Evolutionary conservation across 2,888 invertebrate genomes (phyloP), one percentile per base, ranked within the genome.

Genomic region (Volucella inanis): DNA sequence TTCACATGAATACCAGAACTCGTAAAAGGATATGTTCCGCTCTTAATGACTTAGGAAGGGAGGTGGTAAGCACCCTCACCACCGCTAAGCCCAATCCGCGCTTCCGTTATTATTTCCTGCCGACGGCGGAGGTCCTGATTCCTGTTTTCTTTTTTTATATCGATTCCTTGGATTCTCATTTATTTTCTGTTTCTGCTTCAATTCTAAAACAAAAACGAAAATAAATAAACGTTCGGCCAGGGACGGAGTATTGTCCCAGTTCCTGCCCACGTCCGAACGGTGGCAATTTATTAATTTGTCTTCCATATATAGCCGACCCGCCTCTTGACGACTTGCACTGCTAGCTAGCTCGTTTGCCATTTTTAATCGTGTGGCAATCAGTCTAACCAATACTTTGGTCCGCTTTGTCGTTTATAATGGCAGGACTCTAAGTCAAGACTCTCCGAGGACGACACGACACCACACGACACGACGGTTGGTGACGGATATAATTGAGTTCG

Each of bases 391-490:
- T 82, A 62, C 62, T 78, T 71, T 14, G 43, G 18, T 65, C 45
- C 59, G 67, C 55, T 78, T 71, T 78, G 78, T 78, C 67, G 72
- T 74, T 78, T 64, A 65, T 83, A 83, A 83, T 83, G 82, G 72
- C 72, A 78, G 78, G 78, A 78, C 72, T 77, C 78, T 22, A 62
- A 74, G 31, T 31, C 31, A 6, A 31, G 72, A 68, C 41, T 62
- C 54, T 8, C 4, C 22, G 39, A 50, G 75, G 57, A 70, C 68
- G 6, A 31, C 31, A 31, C 31, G 6, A 31, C 0, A 62, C 57
- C 50, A 39, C 64, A 57, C 15, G 14, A 10, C 18, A 18, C 43
- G 45, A 52, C 55, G 61, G 1, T 31, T 6, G 31, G 31, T 31
- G 31, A 57, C 45, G 77, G 49, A 59, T 67, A 57, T 78, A 78